Conservation (phyloP, 2,113 vertebrate species). For the Orthonyx spaldingii region DNA sequence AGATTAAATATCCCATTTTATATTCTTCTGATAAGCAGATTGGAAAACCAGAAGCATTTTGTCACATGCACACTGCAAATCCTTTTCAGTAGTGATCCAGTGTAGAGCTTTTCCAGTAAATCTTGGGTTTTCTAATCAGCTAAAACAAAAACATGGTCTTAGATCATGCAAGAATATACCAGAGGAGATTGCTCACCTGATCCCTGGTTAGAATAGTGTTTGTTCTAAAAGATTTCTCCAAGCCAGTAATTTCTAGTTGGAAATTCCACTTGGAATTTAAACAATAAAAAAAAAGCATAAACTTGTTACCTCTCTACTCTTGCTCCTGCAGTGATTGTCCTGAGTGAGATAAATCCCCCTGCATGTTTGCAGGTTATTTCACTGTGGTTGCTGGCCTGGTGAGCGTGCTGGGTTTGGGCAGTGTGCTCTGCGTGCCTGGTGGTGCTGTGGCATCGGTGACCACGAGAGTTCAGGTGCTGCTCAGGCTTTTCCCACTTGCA, state of each 20-base stretch:
- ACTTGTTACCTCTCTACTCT: background rate
- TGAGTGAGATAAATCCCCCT: background rate
- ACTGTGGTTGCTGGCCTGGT: rapidly evolving
- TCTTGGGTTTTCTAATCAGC: background rate
- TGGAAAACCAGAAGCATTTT: background rate
- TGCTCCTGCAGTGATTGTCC: background rate
- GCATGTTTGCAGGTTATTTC: background rate
- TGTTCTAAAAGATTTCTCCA: background rate
- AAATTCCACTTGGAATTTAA: background rate
- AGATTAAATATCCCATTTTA: background rate
- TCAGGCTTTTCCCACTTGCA: constrained; percentile 59
- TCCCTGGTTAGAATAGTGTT: background rate
- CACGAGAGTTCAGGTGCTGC: background rate
- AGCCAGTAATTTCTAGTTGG: background rate
- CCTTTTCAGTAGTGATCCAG: background rate
- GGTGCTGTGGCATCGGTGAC: background rate
- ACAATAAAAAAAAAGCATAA: background rate
- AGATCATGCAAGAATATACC: background rate
- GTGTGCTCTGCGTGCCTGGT: background rate
- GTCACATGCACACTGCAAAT: background rate
- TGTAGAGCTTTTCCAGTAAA: background rate
- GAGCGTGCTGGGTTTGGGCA: background rate
- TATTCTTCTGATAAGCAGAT: background rate
- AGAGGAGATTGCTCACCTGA: background rate
- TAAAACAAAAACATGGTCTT: background rate